Evolutionary conservation across 1,140 invertebrate genomes (phyloP), one percentile per base, ranked within the genome.

Genomic region (Aplysia californica): DNA sequence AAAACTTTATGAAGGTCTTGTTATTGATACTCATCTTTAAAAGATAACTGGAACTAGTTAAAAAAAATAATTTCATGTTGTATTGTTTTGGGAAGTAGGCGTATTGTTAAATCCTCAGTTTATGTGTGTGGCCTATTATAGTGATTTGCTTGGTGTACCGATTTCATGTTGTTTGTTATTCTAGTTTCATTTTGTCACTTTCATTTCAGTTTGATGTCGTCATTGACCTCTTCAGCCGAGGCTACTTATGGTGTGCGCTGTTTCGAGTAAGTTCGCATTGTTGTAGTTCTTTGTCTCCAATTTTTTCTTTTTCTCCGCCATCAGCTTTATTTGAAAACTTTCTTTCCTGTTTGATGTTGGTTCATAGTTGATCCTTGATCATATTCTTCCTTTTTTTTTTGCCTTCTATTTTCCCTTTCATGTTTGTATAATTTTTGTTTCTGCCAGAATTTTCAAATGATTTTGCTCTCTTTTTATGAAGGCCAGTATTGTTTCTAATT

Each of bases 151-250:
- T 50, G 6, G 31, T 15, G 31, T 23, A 15, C 31, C 6, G 31
- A 23, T 6, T 23, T 15, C 23, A 15, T 56, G 23, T 70, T 64
- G 10, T 41, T 59, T 31, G 33, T 75, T 39, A 71, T 67, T 36
- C 23, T 67, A 23, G 56, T 33, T n/a, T n/a, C n/a, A n/a, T n/a
- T n/a, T n/a, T n/a, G n/a, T n/a, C n/a, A n/a, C n/a, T 65, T 66
- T 61, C 39, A 50, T 82, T 81, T 44, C 80, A 87, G 86, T 82
- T 87, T 65, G 86, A 87, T 80, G 80, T 87, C 38, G 77, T 84
- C 10, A 79, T 87, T 56, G 86, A 87, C 55, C 73, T 84, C 18
- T 76, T 86, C 26, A 79, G 80, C 50, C 61, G 86, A 50, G 84
- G 84, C 23, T 72, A 80, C 31, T 56, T 87, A 1, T 87, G 86